Conservation (phyloP, 2,888 invertebrate genomes). For the Drosophila anceps region DNA sequence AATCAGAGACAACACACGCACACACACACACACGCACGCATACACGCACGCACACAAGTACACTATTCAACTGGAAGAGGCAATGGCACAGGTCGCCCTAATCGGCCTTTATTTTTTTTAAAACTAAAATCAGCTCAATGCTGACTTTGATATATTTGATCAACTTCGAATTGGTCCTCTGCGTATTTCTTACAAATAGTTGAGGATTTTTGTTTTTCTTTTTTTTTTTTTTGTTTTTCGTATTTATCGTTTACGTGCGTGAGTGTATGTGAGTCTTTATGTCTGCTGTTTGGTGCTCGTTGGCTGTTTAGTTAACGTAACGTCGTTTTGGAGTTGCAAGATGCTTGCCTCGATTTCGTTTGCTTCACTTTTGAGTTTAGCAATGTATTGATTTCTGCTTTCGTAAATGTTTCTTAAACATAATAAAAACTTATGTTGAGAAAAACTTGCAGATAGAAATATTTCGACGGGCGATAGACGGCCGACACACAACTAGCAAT, state of each 20-base stretch:
- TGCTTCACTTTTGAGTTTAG: conserved; percentile 35
- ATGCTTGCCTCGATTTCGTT: conserved; percentile 37
- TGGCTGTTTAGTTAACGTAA: conserved; percentile 33
- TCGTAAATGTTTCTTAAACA: conserved; percentile 54
- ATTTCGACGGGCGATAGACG: conserved; percentile 65
- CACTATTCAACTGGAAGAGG: conserved; percentile 18
- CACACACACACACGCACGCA: background rate
- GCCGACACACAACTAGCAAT: conserved; percentile 37
- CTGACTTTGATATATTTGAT: conserved; percentile 19
- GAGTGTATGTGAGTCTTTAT: conserved; percentile 44
- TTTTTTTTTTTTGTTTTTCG: conserved; percentile 26
- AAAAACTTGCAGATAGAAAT: conserved; percentile 57
- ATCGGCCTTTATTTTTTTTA: conserved; percentile 1
- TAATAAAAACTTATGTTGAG: conserved; percentile 58
- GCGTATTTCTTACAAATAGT: conserved; percentile 35
- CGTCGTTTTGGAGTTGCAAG: conserved; percentile 20
- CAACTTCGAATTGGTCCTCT: conserved; percentile 27
- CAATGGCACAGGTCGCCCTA: conserved; percentile 26
- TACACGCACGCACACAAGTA: conserved; percentile 23
- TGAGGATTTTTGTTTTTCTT: conserved; percentile 20
- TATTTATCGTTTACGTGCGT: conserved; percentile 50
- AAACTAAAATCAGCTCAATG: conserved; percentile 32
- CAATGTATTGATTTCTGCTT: conserved; percentile 62
- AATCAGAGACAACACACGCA: conserved; percentile 36
- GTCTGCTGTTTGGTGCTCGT: conserved; percentile 47